A percentile compares a stretch with the other conserved stretches of the same genome.
phyloP scores from a whole-genome alignment of 2,888 invertebrate species.

The Tinea pellionella region DNA sequence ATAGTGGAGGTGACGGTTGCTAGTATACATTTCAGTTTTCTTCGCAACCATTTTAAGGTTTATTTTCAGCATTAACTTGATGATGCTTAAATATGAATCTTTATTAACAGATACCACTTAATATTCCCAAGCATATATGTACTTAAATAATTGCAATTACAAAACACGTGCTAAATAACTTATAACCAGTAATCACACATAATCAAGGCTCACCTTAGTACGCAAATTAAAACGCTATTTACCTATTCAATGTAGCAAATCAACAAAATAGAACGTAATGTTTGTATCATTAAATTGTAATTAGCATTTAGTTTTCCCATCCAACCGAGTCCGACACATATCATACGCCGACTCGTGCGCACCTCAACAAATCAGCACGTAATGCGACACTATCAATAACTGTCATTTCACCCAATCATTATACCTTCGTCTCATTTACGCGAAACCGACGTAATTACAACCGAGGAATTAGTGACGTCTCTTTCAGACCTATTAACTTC shows the following conservation, averaged over 20 bases:
- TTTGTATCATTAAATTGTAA: conserved; percentile 54
- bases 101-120: neutral
- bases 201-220: neutral
- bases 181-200: too few relatives aligned
- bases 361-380: conserved; percentile 40
- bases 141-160: neutral
- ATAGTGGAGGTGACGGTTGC: too few relatives aligned
- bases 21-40: too few relatives aligned
- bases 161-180: neutral
- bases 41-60: too few relatives aligned
- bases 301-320: conserved; percentile 34
- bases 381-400: conserved; percentile 62
- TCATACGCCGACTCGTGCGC: conserved; percentile 32
- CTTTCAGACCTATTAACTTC: conserved; percentile 59
- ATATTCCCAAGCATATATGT: neutral
- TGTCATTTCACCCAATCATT: conserved; percentile 60
- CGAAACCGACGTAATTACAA: conserved; percentile 53
- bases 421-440: conserved; percentile 62
- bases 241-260: neutral
- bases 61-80: too few relatives aligned
- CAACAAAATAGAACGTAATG: conserved; percentile 21
- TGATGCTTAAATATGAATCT: too few relatives aligned
- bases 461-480: conserved; percentile 50
- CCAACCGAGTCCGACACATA: conserved; percentile 17
- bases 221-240: conserved; percentile 20